Conservation (phyloP, 2,888 invertebrate genomes). For the Formica aserva region DNA sequence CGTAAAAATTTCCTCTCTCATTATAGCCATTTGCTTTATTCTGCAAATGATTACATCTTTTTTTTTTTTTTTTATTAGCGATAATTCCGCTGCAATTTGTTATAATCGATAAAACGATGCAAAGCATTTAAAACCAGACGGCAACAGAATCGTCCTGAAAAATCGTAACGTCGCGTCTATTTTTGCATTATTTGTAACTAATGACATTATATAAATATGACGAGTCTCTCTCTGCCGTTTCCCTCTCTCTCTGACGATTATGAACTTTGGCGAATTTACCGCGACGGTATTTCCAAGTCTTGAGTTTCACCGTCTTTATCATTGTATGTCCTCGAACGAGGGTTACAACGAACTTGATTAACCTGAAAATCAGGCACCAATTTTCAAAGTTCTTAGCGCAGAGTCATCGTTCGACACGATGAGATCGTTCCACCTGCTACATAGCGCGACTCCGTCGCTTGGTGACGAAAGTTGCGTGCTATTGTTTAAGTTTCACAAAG, state of each 20-base stretch:
- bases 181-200: neutral
- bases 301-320: neutral
- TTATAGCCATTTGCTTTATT: slow-evolving; percentile 45
- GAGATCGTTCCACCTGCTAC: slow-evolving; percentile 75
- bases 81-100: neutral
- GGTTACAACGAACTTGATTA: slow-evolving; percentile 58
- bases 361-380: slow-evolving; percentile 75
- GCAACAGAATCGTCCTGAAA: neutral
- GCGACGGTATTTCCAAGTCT: neutral
- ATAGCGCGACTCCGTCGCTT: slow-evolving; percentile 61
- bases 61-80: neutral
- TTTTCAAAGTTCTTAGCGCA: slow-evolving; percentile 58
- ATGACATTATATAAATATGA: neutral
- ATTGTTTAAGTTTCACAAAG: slow-evolving; percentile 77
- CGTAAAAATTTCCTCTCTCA: slow-evolving; percentile 48
- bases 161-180: neutral
- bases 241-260: neutral
- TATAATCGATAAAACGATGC: slow-evolving; percentile 10
- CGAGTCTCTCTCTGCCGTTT: neutral
- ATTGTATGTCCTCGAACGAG: neutral
- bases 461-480: slow-evolving; percentile 73
- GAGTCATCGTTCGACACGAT: slow-evolving; percentile 56
- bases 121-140: neutral
- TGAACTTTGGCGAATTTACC: neutral
- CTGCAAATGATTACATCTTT: slow-evolving; percentile 11